phyloP scores from a whole-genome alignment of 2,113 vertebrate species.

The Spermophilus dauricus region DNA sequence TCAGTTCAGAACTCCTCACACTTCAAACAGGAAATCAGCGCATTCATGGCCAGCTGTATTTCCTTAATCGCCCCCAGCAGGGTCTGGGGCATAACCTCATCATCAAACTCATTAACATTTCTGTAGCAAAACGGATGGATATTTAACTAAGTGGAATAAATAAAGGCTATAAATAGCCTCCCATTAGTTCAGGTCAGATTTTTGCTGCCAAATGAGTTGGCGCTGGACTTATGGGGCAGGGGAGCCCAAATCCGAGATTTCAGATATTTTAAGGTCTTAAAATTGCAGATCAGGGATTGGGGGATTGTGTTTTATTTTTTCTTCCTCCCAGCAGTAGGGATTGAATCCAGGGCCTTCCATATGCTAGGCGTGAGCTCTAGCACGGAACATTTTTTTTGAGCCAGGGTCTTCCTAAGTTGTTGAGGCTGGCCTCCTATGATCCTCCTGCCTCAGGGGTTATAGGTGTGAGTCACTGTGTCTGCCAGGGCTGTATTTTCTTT shows the following conservation, averaged over 20 bases:
- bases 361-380: no score
- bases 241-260: neutral
- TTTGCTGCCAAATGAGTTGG: constrained; percentile 39
- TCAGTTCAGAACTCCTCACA: neutral
- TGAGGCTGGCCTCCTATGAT: neutral
- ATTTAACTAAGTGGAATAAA: constrained; percentile 73
- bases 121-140: constrained; percentile 30
- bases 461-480: neutral
- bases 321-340: neutral
- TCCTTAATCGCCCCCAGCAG: neutral
- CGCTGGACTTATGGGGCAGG: neutral
- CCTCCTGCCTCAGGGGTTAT: neutral
- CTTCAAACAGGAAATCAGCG: neutral
- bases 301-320: neutral
- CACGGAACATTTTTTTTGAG: neutral
- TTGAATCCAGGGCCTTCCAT: neutral
- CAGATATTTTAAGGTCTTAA: neutral
- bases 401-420: neutral
- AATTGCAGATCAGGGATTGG: neutral
- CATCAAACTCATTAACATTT: constrained; percentile 61
- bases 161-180: constrained; percentile 75
- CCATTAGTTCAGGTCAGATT: constrained; percentile 76
- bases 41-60: accelerated
- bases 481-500: neutral
- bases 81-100: neutral